phyloP scores from a whole-genome alignment of 2,888 invertebrate species.

The Amblyjoppa proteus region DNA sequence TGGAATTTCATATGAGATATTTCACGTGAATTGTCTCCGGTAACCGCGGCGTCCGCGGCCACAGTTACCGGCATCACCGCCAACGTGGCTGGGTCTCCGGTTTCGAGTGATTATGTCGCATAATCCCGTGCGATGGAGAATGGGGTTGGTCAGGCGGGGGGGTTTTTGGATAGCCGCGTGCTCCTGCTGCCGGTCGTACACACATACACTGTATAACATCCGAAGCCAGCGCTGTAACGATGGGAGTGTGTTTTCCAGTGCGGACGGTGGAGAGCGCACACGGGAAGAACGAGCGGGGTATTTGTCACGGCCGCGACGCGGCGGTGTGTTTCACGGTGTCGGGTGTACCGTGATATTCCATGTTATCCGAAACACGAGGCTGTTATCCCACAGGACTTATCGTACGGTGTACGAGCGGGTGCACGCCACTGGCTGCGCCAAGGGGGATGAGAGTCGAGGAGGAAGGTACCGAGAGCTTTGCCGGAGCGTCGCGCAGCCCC shows the following conservation, averaged over 20 bases:
- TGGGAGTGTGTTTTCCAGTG: slow-evolving; percentile 42
- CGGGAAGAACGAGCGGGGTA: slow-evolving; percentile 55
- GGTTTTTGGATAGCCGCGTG: slow-evolving; percentile 46
- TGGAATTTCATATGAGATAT: slow-evolving; percentile 1
- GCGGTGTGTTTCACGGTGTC: slow-evolving; percentile 76
- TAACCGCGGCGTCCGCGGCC: background rate
- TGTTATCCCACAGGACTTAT: slow-evolving; percentile 84
- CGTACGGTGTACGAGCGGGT: slow-evolving; percentile 77
- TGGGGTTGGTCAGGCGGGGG: slow-evolving; percentile 80
- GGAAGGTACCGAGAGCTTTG: slow-evolving; percentile 41
- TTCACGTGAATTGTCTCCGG: slow-evolving; percentile 4
- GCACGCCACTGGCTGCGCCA: slow-evolving; percentile 64
- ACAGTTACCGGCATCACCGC: slow-evolving; percentile 65
- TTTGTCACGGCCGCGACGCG: slow-evolving; percentile 70
- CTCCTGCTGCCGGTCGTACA: slow-evolving; percentile 9
- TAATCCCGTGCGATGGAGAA: slow-evolving; percentile 78
- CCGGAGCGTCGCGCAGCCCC: slow-evolving; percentile 8
- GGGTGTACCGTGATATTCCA: slow-evolving; percentile 82
- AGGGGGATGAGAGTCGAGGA: slow-evolving; percentile 65
- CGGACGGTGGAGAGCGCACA: slow-evolving; percentile 18
- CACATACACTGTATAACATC: slow-evolving; percentile 8
- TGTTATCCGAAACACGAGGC: slow-evolving; percentile 84
- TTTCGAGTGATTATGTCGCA: slow-evolving; percentile 84
- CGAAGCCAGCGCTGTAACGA: background rate
- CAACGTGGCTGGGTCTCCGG: slow-evolving; percentile 80